Evolutionary conservation across 2,797 vertebrate genomes (phyloP).

Genomic region (Hippoglossus hippoglossus): DNA sequence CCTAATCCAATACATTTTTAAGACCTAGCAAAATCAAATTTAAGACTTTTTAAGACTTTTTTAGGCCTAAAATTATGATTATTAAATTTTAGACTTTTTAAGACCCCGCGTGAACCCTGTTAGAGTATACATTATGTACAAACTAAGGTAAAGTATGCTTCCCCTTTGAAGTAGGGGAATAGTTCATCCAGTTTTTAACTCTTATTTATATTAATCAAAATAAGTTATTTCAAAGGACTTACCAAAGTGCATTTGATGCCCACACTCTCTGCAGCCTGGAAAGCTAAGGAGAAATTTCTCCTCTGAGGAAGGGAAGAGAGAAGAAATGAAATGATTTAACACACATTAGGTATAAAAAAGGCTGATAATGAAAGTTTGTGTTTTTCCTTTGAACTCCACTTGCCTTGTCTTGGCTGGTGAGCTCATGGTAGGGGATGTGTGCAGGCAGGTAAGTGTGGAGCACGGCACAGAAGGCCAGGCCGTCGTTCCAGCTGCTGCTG

Average conservation of each 20-base stretch:
- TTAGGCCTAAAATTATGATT: too few relatives aligned
- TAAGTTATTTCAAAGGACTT: conserved; percentile 59
- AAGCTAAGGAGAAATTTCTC: conserved; percentile 96
- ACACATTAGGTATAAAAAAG: not conserved
- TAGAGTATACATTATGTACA: not conserved
- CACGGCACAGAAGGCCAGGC: conserved; percentile 95
- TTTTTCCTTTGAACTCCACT: conserved; percentile 26
- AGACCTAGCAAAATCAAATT: too few relatives aligned
- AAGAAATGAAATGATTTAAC: not conserved
- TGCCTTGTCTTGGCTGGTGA: conserved; percentile 95
- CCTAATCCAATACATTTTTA: too few relatives aligned
- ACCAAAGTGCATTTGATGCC: conserved; percentile 99
- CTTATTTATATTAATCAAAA: not conserved
- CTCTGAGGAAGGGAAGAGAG: conserved; percentile 81
- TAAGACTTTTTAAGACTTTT: too few relatives aligned
- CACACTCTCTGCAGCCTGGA: conserved; percentile 97
- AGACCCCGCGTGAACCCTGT: too few relatives aligned
- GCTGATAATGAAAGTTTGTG: rapidly evolving
- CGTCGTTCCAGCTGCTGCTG: conserved; percentile 99
- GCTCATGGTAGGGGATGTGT: conserved; percentile 96
- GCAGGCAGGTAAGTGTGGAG: conserved; percentile 97
- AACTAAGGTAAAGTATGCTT: not conserved
- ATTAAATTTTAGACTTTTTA: too few relatives aligned
- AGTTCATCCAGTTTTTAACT: not conserved
- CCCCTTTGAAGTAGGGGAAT: not conserved